These are phyloP conservation scores for Diachrysia chrysitis DNA, from an alignment of 2,888 invertebrate genomes.

Conservation along the genomic window DNA sequence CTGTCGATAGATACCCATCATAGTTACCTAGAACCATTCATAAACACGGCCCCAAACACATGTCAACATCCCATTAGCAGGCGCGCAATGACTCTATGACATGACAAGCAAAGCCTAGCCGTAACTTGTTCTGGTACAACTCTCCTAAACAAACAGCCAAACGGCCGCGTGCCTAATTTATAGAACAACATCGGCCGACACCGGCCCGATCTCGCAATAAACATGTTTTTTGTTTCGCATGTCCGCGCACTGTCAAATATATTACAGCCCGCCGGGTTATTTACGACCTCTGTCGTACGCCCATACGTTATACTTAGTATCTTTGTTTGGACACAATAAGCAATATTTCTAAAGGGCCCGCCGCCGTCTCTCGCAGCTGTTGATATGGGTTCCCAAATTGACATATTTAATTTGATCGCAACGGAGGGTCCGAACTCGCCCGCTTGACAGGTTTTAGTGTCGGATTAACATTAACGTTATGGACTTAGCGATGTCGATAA, in stretches of 20 bases:
- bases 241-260: constrained; percentile 90
- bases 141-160: constrained; percentile 80
- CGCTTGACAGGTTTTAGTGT: constrained; percentile 89
- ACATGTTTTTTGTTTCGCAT: constrained; percentile 89
- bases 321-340: constrained; percentile 90
- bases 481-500: constrained; percentile 81
- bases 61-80: constrained; percentile 58
- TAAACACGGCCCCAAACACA: constrained; percentile 44
- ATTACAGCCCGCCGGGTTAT: constrained; percentile 89
- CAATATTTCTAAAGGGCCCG: constrained; percentile 88
- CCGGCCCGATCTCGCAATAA: constrained; percentile 83
- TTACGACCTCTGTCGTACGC: constrained; percentile 88
- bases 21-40: constrained; percentile 3
- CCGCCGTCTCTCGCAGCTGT: constrained; percentile 88
- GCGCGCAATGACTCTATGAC: constrained; percentile 53
- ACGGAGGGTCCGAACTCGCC: constrained; percentile 82
- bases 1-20: constrained; percentile 1
- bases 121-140: constrained; percentile 57
- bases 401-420: constrained; percentile 89
- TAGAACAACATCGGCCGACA: constrained; percentile 68
- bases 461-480: constrained; percentile 83
- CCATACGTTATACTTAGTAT: constrained; percentile 90
- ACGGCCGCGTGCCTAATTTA: constrained; percentile 78
- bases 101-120: constrained; percentile 52
- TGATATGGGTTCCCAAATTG: constrained; percentile 89